A percentile compares a stretch with the other conserved stretches of the same genome.
Evolutionary conservation across 2,888 invertebrate species (phyloP).

Genomic region (Sphinx pinastri): DNA sequence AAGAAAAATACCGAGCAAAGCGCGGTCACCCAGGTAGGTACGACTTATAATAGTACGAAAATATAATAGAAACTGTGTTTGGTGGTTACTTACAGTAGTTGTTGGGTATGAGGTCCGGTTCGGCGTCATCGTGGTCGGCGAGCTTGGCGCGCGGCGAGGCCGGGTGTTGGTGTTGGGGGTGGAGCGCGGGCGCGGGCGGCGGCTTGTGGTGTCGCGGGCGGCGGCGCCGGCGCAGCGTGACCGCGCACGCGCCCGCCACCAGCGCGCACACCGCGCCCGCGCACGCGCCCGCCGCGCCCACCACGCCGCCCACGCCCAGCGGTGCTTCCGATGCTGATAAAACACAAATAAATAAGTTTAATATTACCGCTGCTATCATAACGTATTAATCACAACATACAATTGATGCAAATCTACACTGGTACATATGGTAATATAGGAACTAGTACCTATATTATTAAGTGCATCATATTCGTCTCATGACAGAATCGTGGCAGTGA

Average conservation of each 20-base stretch:
- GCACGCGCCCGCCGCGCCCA: slow-evolving; percentile 61
- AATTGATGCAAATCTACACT: too few species aligned
- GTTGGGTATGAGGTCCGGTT: slow-evolving; percentile 78
- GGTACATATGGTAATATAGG: too few species aligned
- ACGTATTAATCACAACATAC: too few species aligned
- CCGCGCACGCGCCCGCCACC: slow-evolving; percentile 61
- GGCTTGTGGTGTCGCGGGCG: slow-evolving; percentile 50
- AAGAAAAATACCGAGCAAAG: too few species aligned
- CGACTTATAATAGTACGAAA: not conserved
- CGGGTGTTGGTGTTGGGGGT: slow-evolving; percentile 44
- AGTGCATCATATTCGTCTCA: too few species aligned
- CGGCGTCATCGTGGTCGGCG: slow-evolving; percentile 69
- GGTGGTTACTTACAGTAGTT: slow-evolving; percentile 67
- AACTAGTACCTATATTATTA: too few species aligned
- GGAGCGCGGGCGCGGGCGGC: slow-evolving; percentile 49
- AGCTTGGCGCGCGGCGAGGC: slow-evolving; percentile 41
- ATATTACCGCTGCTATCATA: too few species aligned
- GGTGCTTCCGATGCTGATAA: slow-evolving; percentile 63
- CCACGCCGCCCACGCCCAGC: slow-evolving; percentile 64
- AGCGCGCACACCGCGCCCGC: slow-evolving; percentile 62
- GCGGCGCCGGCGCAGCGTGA: slow-evolving; percentile 58
- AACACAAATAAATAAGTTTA: not conserved
- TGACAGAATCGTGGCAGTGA: too few species aligned
- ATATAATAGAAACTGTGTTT: not conserved
- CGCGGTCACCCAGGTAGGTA: too few species aligned